phyloP scores from a whole-genome alignment of 2,888 invertebrate genomes.

The Amphipyra berbera region DNA sequence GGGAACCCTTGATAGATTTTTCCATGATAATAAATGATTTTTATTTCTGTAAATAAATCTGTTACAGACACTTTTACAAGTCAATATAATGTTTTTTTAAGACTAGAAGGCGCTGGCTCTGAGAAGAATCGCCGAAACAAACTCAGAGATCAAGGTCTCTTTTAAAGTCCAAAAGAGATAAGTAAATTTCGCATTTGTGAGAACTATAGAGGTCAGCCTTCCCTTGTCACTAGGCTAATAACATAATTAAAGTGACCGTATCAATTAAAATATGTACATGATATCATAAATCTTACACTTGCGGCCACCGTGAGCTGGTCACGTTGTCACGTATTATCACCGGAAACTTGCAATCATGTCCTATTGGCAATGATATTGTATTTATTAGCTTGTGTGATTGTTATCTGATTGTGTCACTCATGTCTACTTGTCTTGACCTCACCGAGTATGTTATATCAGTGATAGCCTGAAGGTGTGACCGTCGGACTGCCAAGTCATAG shows the following conservation, averaged over 20 bases:
- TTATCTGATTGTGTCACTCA: constrained; percentile 41
- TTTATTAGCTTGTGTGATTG: constrained; percentile 40
- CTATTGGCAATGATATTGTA: constrained; percentile 45
- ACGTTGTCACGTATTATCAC: constrained; percentile 19
- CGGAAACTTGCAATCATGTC: constrained; percentile 46
- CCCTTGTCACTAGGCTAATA: neutral
- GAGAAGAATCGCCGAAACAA: too few species aligned
- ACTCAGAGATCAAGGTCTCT: too few species aligned
- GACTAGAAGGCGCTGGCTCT: too few species aligned
- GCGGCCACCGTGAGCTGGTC: constrained; percentile 22
- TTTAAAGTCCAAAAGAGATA: too few species aligned
- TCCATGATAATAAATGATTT: too few species aligned
- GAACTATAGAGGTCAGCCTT: neutral
- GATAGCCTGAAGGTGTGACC: too few species aligned
- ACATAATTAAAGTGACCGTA: constrained; percentile 12
- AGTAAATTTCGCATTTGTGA: too few species aligned
- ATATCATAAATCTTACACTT: constrained; percentile 34
- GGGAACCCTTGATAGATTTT: too few species aligned
- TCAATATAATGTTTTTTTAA: too few species aligned
- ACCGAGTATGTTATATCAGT: constrained; percentile 32
- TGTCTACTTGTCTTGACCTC: constrained; percentile 34
- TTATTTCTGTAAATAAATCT: too few species aligned
- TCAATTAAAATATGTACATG: constrained; percentile 40
- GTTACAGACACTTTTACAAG: too few species aligned
- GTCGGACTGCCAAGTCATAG: too few species aligned